Percentiles rank a stretch among this genome's conserved stretches.
These are phyloP conservation scores for Vulpes ferrilata DNA, from an alignment of 2,113 vertebrate genomes.

Conservation along the genomic window DNA sequence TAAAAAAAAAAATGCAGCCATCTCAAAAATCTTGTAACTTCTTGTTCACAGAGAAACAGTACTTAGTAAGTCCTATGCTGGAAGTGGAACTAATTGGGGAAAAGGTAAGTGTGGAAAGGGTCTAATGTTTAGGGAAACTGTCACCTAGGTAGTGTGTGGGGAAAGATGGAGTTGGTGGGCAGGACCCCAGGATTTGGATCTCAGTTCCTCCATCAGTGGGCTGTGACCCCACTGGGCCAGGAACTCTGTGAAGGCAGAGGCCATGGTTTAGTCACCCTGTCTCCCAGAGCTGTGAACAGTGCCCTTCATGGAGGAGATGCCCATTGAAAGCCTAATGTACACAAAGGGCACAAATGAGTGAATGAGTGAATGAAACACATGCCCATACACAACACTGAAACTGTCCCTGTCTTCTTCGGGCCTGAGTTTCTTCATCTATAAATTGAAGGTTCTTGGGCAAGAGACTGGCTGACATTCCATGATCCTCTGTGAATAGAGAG, in stretches of 20 bases:
- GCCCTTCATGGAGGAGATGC: background rate
- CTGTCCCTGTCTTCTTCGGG: background rate
- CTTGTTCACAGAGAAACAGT: conserved; percentile 5
- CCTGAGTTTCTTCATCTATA: background rate
- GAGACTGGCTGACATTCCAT: background rate
- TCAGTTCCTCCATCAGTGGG: background rate
- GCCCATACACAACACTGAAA: background rate
- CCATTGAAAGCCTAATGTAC: background rate
- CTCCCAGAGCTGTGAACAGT: background rate
- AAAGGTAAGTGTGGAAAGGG: conserved; percentile 74
- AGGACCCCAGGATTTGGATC: background rate
- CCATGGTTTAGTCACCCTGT: background rate
- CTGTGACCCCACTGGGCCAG: background rate
- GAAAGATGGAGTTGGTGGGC: background rate
- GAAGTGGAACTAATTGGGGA: conserved; percentile 83
- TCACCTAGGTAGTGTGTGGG: background rate
- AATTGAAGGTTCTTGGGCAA: background rate
- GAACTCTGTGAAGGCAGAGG: background rate
- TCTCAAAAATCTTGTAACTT: conserved; percentile 44
- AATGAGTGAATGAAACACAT: background rate
- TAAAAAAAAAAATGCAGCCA: background rate
- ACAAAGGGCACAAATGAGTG: background rate
- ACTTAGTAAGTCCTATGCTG: conserved; percentile 60
- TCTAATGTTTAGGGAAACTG: background rate
- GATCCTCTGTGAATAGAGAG: background rate